Evolutionary conservation across 2,888 invertebrate genomes (phyloP), one percentile per base, ranked within the genome.

Genomic region (Apamea crenata): DNA sequence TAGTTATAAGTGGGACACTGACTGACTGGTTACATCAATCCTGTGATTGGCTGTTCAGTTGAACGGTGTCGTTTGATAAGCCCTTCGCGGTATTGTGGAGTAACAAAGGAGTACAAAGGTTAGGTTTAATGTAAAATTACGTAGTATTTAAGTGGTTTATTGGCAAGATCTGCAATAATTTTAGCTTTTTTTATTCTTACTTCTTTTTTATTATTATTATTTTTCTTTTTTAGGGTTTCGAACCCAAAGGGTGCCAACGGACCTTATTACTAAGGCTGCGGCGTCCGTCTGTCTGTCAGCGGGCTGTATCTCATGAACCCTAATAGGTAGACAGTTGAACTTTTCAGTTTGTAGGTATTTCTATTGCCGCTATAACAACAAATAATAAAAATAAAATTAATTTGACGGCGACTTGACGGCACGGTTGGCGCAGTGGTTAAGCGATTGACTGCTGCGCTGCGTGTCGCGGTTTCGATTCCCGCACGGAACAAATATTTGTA

Each of bases 1-100:
- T 68, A 53, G 36, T n/a, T n/a, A n/a, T 36, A 63, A 69, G 68
- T 83, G 47, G 78, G 68, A 21, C 83, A 65, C 68, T 83, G 68
- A 83, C 68, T 47, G 25, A 32, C 2, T 74, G 10, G 44, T 74
- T 82, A 74, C 74, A 74, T 80, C 36, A 66, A 36, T 36, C 44
- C 36, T 47, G 77, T 44, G 83, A 68, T 56, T 47, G 53, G 36
- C 32, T 32, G 18, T 76, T 53, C 53, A 29, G 47, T 32, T 40
- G 21, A 56, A 25, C 1, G 3, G 16, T 32, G 56, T 77, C 53
- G 32, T 36, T 53, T 56, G 61, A 83, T 77, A 68, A 77, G 36
- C 18, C 25, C 21, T 68, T 56, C 36, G 25, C 53, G 12, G 68
- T 56, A 77, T 16, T 63, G 12, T 56, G 16, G 4, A 16, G 77